Conservation (phyloP, 2,888 invertebrate species). For the Galerucella calmariensis region DNA sequence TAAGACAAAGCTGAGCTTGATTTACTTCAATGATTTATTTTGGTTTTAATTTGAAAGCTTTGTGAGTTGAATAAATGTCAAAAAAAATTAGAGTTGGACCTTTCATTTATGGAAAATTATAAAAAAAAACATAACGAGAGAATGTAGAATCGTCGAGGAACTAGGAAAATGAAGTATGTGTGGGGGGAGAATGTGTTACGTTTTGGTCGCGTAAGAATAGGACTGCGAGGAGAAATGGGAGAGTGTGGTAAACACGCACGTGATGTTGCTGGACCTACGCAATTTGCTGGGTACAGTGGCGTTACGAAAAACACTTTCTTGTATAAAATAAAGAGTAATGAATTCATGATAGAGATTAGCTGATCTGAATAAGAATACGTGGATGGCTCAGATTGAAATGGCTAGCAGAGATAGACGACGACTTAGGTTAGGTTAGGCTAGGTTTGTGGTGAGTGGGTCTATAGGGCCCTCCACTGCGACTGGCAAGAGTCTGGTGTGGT, state of each 20-base stretch:
- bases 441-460: too few relatives aligned
- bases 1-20: background rate
- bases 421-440: too few relatives aligned
- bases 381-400: too few relatives aligned
- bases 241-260: constrained; percentile 63
- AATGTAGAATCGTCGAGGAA: background rate
- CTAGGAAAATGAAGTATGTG: background rate
- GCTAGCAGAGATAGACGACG: too few relatives aligned
- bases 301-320: background rate
- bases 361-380: too few relatives aligned
- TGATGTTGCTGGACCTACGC: constrained; percentile 61
- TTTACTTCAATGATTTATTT: background rate
- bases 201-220: constrained; percentile 3
- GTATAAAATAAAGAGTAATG: too few relatives aligned
- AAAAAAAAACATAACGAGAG: background rate
- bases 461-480: too few relatives aligned
- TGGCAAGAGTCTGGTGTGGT: too few relatives aligned
- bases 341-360: too few relatives aligned
- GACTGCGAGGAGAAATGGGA: constrained; percentile 23
- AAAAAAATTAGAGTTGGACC: background rate
- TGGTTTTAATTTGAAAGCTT: background rate
- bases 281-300: constrained; percentile 7
- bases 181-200: background rate
- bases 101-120: too few relatives aligned
- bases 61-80: background rate